Base-by-base conservation (phyloP, 2,113 vertebrate genomes). In the Megalops atlanticus region DNA sequence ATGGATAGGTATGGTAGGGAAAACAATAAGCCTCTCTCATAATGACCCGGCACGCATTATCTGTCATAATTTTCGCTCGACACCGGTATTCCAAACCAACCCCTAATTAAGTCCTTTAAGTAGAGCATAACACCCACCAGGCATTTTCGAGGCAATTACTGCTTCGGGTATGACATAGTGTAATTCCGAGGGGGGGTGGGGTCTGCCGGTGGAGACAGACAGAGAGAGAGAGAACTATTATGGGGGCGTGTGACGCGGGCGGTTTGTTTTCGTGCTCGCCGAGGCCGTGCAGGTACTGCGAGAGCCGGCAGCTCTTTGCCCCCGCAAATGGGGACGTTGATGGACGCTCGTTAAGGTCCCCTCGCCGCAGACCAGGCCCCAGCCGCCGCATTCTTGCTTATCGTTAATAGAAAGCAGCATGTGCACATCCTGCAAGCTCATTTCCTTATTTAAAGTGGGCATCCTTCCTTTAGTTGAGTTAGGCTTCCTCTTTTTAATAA, bases 391-490 rank as follows among this genome's bases (percentile, higher is more conserved):
- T 21, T 77, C 83, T 90, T 86, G 91, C 92, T 94, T 94, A 93
- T 95, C 93, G 86, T 95, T 95, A 95, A 95, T 95, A 95, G 94
- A 96, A 95, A 95, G 95, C 94, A 94, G 93, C 91, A 88, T 94
- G 93, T 94, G 92, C 93, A 92, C 93, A 95, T 95, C 94, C 95
- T 96, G 95, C 91, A 93, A 89, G 85, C 92, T 94, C 92, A 92
- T 94, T 95, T 96, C 94, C 94, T 94, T 94, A 94, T 95, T 95
- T 95, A 95, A 95, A 95, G 94, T 94, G 93, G 89, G 93, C 92
- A 95, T 95, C 95, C 95, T 96, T 95, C 95, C 95, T 95, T 88
- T 92, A 85, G 77, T 92, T 88, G 92, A 92, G 94, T 91, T 91
- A 89, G 74, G 92, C 86, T 96, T 96, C 95, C 95, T 94, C 88